These are phyloP conservation scores for Heptranchias perlo DNA, from an alignment of 2,113 vertebrate species.

Conservation along the genomic window DNA sequence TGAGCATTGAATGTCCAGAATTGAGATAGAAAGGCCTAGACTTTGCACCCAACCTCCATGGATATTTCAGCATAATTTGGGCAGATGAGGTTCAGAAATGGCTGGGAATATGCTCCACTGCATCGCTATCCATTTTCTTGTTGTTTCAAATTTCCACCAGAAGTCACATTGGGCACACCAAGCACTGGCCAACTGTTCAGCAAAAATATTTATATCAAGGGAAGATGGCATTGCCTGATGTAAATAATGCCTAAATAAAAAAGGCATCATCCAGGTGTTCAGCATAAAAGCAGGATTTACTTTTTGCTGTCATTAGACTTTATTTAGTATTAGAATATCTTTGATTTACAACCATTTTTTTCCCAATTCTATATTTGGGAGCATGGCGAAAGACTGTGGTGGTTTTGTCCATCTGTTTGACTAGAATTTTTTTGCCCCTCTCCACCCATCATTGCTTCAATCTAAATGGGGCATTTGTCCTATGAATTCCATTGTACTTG, in stretches of 20 bases:
- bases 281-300: neutral
- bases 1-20: neutral
- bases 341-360: no score
- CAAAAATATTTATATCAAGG: neutral
- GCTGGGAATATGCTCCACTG: neutral
- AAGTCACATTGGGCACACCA: neutral
- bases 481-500: no score
- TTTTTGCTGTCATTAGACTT: neutral
- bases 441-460: no score
- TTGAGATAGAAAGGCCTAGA: neutral
- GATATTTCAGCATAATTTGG: neutral
- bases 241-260: neutral
- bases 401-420: no score
- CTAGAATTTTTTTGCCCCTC: no score
- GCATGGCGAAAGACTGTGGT: no score
- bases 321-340: neutral
- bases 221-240: neutral
- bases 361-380: no score
- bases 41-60: neutral
- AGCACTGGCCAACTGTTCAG: neutral
- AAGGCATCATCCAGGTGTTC: neutral
- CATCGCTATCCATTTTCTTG: neutral
- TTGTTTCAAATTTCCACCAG: neutral
- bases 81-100: neutral
- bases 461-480: no score